Evolutionary conservation across 2,888 invertebrate genomes (phyloP), one percentile per base, ranked within the genome.

Genomic region (Cepaea hortensis): DNA sequence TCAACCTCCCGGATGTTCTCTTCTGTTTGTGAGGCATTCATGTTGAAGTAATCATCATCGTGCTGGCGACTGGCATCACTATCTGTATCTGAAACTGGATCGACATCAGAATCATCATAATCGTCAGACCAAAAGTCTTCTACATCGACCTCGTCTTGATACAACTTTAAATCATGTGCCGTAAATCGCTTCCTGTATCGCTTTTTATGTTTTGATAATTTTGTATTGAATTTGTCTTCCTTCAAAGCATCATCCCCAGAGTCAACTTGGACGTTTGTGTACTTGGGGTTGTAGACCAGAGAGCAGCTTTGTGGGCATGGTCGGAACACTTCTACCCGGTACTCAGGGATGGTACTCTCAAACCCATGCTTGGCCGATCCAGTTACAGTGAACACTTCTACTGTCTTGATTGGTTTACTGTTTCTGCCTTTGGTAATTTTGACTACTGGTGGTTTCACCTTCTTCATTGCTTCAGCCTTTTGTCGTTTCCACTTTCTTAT

Each of bases 211-310:
- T 81, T 87, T n/a, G 70, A 55, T 11, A 3, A 0, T 50, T 35
- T 81, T 20, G 11, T 68, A n/a, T 82, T 79, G 5, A 76, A 48
- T 50, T 55, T 81, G 0, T 81, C 55, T 65, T 87, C 85, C 62
- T 77, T 79, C 9, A 70, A n/a, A 20, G 76, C 79, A 11, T 83
- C 85, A 11, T 72, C 55, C 35, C 50, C 46, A 6, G 65, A 55
- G 3, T 76, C 76, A 11, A 68, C 50, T 18, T 35, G 46, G 46
- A 70, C 83, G 46, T 87, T 65, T 0, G 65, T 65, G 82, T 89
- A 90, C 73, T 89, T 90, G 11, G 90, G 89, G 84, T 89, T 90
- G 84, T 88, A 88, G 18, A 87, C 85, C 61, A 90, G 85, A 46
- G 90, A 90, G 77, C 89, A 88, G n/a, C 61, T 87, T 9, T 68